Conservation (phyloP, 2,797 vertebrate species). For the Limnodromus scolopaceus region DNA sequence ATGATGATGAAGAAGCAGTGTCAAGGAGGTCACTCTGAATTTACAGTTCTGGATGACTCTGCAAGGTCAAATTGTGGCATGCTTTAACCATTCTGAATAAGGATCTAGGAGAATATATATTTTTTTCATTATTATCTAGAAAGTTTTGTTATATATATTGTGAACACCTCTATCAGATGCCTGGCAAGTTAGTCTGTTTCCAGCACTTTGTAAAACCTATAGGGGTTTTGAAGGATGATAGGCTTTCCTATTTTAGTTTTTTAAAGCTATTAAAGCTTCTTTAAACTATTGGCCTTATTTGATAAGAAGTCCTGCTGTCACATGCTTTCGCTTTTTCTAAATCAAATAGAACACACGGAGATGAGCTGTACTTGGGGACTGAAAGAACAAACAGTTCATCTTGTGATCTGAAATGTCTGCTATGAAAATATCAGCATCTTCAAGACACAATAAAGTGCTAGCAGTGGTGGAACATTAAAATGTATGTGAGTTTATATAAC, state of each 20-base stretch:
- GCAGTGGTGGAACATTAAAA: constrained; percentile 34
- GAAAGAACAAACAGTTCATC: constrained; percentile 57
- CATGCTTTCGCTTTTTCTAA: constrained; percentile 48
- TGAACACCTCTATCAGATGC: neutral
- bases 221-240: constrained; percentile 36
- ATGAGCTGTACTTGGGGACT: constrained; percentile 41
- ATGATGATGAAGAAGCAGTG: neutral
- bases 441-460: constrained; percentile 30
- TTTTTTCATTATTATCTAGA: neutral
- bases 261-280: constrained; percentile 46
- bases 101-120: neutral
- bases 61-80: neutral
- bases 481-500: constrained; percentile 40
- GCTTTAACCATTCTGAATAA: neutral
- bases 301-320: constrained; percentile 62
- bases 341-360: constrained; percentile 51
- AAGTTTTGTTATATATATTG: neutral
- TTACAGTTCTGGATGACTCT: neutral
- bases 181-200: neutral
- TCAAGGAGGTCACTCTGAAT: neutral
- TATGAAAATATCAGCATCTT: constrained; percentile 51
- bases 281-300: constrained; percentile 62
- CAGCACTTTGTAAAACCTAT: constrained; percentile 34
- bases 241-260: constrained; percentile 14
- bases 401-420: constrained; percentile 51